Evolutionary conservation across 2,113 vertebrate genomes (phyloP), one percentile per base, ranked within the genome.

Genomic region (Gnathonemus longibarbis): DNA sequence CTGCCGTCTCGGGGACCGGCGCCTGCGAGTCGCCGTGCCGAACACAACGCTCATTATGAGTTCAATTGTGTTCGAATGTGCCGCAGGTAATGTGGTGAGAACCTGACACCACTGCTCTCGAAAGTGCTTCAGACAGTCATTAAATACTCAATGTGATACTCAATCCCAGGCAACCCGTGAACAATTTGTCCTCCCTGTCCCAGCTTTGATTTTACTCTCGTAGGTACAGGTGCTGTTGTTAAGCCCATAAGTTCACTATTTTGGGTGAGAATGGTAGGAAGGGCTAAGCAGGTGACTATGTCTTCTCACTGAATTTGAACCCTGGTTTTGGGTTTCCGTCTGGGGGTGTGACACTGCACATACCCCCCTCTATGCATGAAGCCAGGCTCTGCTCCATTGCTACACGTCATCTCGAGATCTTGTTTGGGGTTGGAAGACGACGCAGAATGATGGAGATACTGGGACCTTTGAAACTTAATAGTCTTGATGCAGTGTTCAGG

Each of bases 241-340:
- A 46, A 84, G 42, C 21, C 77, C 7, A 1, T 53, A 48, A 84
- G 39, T 84, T 48, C 9, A 24, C 39, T 21, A 9, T 56, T 35
- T 45, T 17, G 45, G 24, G 53, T 89, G 89, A 84, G 74, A 84
- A 48, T 2, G 1, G 83, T 89, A 56, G 85, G 50, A 42, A 83
- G 80, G 74, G 35, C 66, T n/a, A 3, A 45, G 66, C 45, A 35
- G 31, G 56, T 24, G 35, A 74, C 74, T 88, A 84, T 87, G 88
- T 83, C 35, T 58, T 90, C 31, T 89, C 53, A 48, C 85, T 27
- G 48, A 77, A 87, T 87, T 42, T 31, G 83, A 89, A 89, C 42
- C 62, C 21, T 85, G 52, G 89, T 53, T 88, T 92, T 90, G 88
- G 88, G 85, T 92, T 92, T 89, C 90, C 15, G 84, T 84, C 85